Evolutionary conservation across 2,888 invertebrate genomes (phyloP), one percentile per base, ranked within the genome.

Genomic region (Chelonus formosanus): DNA sequence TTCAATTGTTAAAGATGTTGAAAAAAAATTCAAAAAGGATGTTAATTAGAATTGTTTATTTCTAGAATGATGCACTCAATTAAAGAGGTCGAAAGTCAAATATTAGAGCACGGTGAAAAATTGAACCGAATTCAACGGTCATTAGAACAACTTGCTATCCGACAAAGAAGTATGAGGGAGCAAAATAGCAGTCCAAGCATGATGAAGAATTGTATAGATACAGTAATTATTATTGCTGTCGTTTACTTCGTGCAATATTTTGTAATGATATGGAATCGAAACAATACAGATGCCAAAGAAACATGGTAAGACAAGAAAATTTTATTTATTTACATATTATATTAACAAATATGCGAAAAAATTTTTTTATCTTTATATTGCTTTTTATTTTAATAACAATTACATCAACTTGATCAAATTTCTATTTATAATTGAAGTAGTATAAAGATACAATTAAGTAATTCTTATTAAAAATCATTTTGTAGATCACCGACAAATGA

Each of bases 81-180:
- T 52, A 84, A 82, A 74, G 78, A 76, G 20, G 68, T 84, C 55
- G 83, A 84, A 60, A 75, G 72, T 60, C 78, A 77, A 62, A 74
- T 84, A 74, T 55, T 73, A 56, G 78, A 79, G 45, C 77, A 84
- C 55, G 74, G 76, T 45, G 81, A 82, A 45, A 82, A 82, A 70
- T 73, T 84, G 48, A 81, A 81, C 73, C 78, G 78, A 65, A 78
- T 84, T 70, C 83, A 84, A 68, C 78, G 79, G 45, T 69, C 81
- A 57, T 67, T 83, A 53, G 84, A 84, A 63, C 83, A 83, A 69
- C 74, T 82, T 65, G 78, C 78, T 55, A 75, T 76, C 54, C 79
- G 78, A 58, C 84, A 83, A 73, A 76, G 81, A 63, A 78, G 74
- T 40, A 76, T 77, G 63, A 77, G 76, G 65, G 81, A 80, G 40